These are phyloP conservation scores for Drosophila rhopaloa DNA, from an alignment of 1,140 invertebrate species.

Conservation along the genomic window DNA sequence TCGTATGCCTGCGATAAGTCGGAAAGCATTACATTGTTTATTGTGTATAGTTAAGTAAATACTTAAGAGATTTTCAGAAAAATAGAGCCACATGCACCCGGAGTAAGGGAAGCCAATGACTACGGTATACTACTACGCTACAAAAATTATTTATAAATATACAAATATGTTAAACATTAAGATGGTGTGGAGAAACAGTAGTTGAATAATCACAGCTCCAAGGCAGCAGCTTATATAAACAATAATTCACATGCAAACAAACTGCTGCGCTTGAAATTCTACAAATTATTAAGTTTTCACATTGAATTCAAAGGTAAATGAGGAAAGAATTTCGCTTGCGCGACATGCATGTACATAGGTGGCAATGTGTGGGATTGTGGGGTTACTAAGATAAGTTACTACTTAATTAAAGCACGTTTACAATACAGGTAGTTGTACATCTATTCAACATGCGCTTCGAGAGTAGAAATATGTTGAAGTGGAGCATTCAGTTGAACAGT, in stretches of 20 bases:
- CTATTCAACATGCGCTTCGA: slow-evolving; percentile 63
- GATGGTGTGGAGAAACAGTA: slow-evolving; percentile 31
- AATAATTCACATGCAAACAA: slow-evolving; percentile 39
- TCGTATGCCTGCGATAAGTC: slow-evolving; percentile 8
- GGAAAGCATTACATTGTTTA: slow-evolving; percentile 17
- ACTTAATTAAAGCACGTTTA: slow-evolving; percentile 58
- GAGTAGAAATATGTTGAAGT: slow-evolving; percentile 24
- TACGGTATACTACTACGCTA: slow-evolving; percentile 34
- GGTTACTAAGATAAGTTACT: slow-evolving; percentile 46
- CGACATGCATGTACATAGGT: slow-evolving; percentile 8
- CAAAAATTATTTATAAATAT: slow-evolving; percentile 41
- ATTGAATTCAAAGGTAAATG: slow-evolving; percentile 42
- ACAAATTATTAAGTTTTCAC: slow-evolving; percentile 37
- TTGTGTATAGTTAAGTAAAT: slow-evolving; percentile 60
- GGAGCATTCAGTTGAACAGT: slow-evolving; percentile 32
- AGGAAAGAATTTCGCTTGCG: slow-evolving; percentile 18
- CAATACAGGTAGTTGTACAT: slow-evolving; percentile 41
- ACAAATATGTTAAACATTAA: slow-evolving; percentile 30
- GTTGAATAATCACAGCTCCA: slow-evolving; percentile 65
- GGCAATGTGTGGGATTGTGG: slow-evolving; percentile 13
- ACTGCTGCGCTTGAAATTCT: slow-evolving; percentile 29
- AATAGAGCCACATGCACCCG: slow-evolving; percentile 42
- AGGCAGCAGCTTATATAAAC: slow-evolving; percentile 35
- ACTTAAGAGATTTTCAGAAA: slow-evolving; percentile 59
- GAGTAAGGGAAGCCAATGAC: slow-evolving; percentile 9